Evolutionary conservation across 2,113 vertebrate genomes (phyloP), one percentile per base, ranked within the genome.

Genomic region (Struthio camelus): DNA sequence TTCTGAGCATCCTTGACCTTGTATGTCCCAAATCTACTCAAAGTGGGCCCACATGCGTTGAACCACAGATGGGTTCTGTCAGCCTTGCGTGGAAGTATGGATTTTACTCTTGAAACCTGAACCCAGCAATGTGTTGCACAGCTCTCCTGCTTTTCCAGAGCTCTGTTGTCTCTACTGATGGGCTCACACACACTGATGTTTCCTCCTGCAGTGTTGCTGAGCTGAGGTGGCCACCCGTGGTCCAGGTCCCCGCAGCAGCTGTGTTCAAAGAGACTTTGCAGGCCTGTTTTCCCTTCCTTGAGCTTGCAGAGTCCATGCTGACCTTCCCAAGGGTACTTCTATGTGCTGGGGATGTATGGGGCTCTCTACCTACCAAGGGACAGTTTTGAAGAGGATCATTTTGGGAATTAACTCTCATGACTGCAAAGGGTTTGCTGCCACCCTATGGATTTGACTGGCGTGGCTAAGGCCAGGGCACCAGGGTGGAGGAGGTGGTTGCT

Each of bases 401-500:
- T 85, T 61, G 94, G 92, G 76, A 93, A 66, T 16, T 24, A 25
- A 62, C 44, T 80, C 85, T 93, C 93, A 93, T 89, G 90, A 96
- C 95, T 95, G 77, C 80, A 93, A 96, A 86, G 96, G 90, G 96
- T 97, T 96, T 97, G 96, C 96, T 96, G 96, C 96, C 96, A 92
- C 86, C 95, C 96, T 79, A 97, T 97, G 96, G 96, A 94, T 92
- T 81, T 65, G 95, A 18, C 88, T 2, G 90, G 96, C 1, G 44
- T 17, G 61, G 73, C 93, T 75, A 42, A 83, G 96, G 77, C 85
- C 69, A 30, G 92, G 94, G 92, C 83, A 92, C 36, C 46, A 27
- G 88, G 72, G 28, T 64, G 90, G 54, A 86, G 71, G 90, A 77
- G 72, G 54, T 71, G 91, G 78, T 10, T 23, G 59, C 67, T 88